Evolutionary conservation across 2,888 invertebrate species (phyloP).

Genomic region (Limnephilus rhombicus): DNA sequence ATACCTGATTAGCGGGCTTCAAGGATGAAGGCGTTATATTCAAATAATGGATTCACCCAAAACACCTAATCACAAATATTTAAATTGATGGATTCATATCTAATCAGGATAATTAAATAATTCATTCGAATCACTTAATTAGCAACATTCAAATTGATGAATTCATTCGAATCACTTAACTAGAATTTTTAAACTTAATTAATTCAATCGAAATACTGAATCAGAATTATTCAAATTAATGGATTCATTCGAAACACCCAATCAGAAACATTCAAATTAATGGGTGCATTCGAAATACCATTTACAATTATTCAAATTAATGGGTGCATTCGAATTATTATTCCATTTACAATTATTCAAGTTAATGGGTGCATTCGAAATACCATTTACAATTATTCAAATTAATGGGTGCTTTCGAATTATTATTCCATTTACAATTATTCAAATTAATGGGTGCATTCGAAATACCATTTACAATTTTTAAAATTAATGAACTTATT

Average conservation of each 20-base stretch:
- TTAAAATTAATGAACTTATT: background rate
- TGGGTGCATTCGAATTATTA: background rate
- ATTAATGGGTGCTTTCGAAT: background rate
- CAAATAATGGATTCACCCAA: too few relatives aligned
- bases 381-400: background rate
- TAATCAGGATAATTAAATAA: too few relatives aligned
- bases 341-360: too few relatives aligned
- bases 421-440: too few relatives aligned
- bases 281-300: background rate
- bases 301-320: background rate
- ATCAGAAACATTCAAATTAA: background rate
- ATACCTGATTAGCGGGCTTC: background rate
- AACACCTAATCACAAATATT: background rate
- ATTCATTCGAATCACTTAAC: too few relatives aligned
- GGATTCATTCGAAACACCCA: too few relatives aligned
- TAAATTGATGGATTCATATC: background rate
- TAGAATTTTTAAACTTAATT: too few relatives aligned
- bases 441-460: background rate
- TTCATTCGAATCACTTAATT: too few relatives aligned
- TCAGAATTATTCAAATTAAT: too few relatives aligned
- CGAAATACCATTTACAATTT: too few relatives aligned
- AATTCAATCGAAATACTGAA: too few relatives aligned
- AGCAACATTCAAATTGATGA: background rate
- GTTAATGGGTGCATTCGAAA: too few relatives aligned
- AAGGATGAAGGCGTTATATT: background rate